phyloP scores from a whole-genome alignment of 2,888 invertebrate genomes.

The Amphipoea oculea region DNA sequence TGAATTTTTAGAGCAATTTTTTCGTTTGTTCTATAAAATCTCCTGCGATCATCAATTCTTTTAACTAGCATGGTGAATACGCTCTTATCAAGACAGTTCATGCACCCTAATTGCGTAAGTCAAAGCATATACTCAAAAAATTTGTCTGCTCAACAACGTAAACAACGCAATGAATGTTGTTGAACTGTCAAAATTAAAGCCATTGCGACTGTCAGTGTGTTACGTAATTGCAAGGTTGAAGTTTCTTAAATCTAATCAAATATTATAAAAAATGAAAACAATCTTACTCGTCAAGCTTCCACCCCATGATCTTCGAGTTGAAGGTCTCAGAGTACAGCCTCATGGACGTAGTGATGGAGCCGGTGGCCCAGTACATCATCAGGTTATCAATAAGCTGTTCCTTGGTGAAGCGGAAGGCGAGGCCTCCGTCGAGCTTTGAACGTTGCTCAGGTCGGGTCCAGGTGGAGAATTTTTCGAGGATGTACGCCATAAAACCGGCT shows the following conservation, averaged over 20 bases:
- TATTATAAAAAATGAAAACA: neutral
- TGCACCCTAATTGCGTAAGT: too few species aligned
- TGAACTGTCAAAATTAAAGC: too few species aligned
- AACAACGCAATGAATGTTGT: too few species aligned
- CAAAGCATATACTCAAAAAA: neutral
- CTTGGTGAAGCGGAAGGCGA: constrained; percentile 91
- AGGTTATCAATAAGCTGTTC: constrained; percentile 95
- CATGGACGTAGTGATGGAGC: constrained; percentile 93
- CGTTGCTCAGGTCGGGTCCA: constrained; percentile 91
- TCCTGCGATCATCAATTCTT: too few species aligned
- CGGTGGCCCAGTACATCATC: constrained; percentile 95
- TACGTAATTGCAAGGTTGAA: neutral
- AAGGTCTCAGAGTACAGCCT: constrained; percentile 93
- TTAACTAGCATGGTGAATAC: too few species aligned
- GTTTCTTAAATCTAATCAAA: neutral
- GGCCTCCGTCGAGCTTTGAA: constrained; percentile 91
- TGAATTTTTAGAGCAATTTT: neutral
- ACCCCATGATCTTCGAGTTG: constrained; percentile 69
- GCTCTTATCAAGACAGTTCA: neutral
- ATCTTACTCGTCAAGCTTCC: constrained; percentile 85
- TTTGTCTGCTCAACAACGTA: neutral
- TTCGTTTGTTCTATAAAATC: neutral
- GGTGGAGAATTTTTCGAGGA: constrained; percentile 95
- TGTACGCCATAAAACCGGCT: constrained; percentile 94
- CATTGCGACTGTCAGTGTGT: too few species aligned